Evolutionary conservation across 2,888 invertebrate genomes (phyloP), one percentile per base, ranked within the genome.

Genomic region (Panorpa germanica): DNA sequence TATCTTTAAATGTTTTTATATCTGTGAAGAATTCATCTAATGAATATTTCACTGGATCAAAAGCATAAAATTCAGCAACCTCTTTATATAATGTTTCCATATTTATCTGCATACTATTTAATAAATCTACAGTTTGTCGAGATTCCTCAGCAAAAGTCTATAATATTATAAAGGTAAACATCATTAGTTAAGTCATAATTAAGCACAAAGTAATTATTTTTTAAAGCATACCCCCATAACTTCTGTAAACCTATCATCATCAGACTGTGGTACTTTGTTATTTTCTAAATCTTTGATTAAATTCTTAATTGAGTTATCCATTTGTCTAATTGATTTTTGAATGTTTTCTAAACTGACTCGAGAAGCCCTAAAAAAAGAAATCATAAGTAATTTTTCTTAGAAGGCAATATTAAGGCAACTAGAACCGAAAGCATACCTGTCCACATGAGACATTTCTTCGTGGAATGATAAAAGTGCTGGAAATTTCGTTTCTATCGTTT

Each of bases 1-100:
- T 69, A 47, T 90, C 86, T 51, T 90, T 91, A 52, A 98, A 98
- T 0, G 75, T 75, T 56, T 91, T 93, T 38, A 98, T 66, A 48
- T 98, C 96, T 0, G 70, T 68, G 52, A 96, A 93, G 61, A 96
- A 90, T 49, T 96, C 95, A 46, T 96, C 96, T 41, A 93, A 65
- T 0, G 80, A 71, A 48, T 95, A 96, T 52, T 96, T 96, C 38
- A 73, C 75, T 5, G 77, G 71, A 47, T 96, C 93, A 52, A 96
- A 95, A 2, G 77, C 70, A 52, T 73, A 95, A 52, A 80, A 96
- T 43, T 90, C 90, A 1, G 85, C 74, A 7, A 95, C 56, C 27
- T 80, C 80, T 4, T 65, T 65, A 57, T 80, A 96, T 2, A 88
- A 54, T 7, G 66, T 69, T 39, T 85, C 85, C 81, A 96, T 88